These are phyloP conservation scores for Drosophila santomea DNA, from an alignment of 1,140 invertebrate species.

Conservation along the genomic window DNA sequence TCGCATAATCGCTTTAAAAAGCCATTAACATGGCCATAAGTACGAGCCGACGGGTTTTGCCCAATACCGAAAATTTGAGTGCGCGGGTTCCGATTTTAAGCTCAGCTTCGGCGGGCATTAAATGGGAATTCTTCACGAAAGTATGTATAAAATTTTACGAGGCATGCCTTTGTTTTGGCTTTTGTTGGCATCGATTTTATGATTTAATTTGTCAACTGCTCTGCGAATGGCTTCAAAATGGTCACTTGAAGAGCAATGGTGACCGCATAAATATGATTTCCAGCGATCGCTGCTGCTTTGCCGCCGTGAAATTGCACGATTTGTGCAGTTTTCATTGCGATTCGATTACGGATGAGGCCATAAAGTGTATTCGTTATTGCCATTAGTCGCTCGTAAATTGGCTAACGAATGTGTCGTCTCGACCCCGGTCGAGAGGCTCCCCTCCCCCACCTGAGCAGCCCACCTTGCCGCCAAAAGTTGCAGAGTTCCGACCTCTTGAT, in stretches of 20 bases:
- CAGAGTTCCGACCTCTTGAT: constrained; percentile 49
- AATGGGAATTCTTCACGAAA: constrained; percentile 45
- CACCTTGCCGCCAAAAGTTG: constrained; percentile 29
- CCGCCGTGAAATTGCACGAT: constrained; percentile 55
- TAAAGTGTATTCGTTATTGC: constrained; percentile 84
- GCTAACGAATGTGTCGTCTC: constrained; percentile 71
- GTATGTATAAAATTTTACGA: constrained; percentile 31
- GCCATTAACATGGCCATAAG: constrained; percentile 64
- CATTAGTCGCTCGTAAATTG: constrained; percentile 81
- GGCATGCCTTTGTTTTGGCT: constrained; percentile 19
- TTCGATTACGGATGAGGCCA: constrained; percentile 76
- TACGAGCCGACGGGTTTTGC: constrained; percentile 16
- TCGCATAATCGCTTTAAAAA: constrained; percentile 74
- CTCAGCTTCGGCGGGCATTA: constrained; percentile 8
- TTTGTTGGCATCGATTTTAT: constrained; percentile 37
- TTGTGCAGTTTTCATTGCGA: constrained; percentile 64
- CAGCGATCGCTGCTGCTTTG: constrained; percentile 10
- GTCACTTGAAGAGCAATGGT: constrained; percentile 7
- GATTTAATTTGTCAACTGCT: constrained; percentile 47
- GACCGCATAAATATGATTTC: constrained; percentile 49
- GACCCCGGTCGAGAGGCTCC: constrained; percentile 7
- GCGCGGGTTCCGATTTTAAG: constrained; percentile 18
- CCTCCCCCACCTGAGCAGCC: background rate
- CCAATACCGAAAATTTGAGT: constrained; percentile 4
- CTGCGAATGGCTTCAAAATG: constrained; percentile 22